A percentile compares a stretch with the other conserved stretches of the same genome.
Conservation (phyloP, 2,797 vertebrate species). For the Pitangus sulphuratus region DNA sequence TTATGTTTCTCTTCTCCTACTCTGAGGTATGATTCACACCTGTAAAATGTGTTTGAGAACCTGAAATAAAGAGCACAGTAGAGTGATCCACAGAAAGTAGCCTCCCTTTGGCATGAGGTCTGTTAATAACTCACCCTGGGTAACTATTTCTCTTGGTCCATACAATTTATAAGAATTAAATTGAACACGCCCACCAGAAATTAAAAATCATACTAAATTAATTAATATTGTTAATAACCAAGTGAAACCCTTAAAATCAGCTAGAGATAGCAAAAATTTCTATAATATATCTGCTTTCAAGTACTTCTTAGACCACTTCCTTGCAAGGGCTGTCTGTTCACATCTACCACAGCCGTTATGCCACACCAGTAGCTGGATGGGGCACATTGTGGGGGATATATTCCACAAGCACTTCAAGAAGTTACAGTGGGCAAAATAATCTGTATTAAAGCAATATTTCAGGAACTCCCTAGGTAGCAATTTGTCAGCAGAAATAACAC, state of each 20-base stretch:
- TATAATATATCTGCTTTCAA: neutral
- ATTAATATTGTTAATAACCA: neutral
- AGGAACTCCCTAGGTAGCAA: neutral
- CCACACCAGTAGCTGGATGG: neutral
- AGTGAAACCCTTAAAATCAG: neutral
- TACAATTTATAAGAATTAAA: neutral
- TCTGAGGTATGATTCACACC: neutral
- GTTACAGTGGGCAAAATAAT: neutral
- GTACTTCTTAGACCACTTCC: neutral
- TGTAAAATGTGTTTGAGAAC: neutral
- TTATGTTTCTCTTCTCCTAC: neutral
- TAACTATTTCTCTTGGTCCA: neutral
- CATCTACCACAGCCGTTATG: neutral
- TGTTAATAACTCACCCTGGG: neutral
- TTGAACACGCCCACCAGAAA: neutral
- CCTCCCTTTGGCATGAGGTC: neutral
- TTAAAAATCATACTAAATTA: neutral
- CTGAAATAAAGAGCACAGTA: neutral
- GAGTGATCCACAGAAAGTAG: neutral
- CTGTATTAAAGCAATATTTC: neutral
- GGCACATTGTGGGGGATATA: fast-evolving
- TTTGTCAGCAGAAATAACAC: neutral
- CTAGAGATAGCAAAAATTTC: neutral
- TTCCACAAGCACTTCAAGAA: neutral
- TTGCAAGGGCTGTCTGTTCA: neutral